phyloP scores from a whole-genome alignment of 2,113 vertebrate species.

The Turnix velox region DNA sequence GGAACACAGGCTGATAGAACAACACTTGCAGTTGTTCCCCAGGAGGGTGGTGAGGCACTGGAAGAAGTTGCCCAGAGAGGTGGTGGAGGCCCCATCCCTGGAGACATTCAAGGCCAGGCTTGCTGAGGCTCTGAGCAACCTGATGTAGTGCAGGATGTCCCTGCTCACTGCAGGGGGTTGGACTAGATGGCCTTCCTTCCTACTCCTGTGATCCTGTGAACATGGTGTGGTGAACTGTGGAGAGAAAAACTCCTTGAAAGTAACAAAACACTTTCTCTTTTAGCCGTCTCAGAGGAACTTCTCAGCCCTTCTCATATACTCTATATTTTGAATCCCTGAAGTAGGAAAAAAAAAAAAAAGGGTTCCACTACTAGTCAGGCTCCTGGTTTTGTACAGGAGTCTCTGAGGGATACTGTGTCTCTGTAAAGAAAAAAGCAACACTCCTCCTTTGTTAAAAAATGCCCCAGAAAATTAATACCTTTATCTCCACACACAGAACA shows the following conservation, averaged over 20 bases:
- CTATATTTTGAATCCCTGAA: background rate
- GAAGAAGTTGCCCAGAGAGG: too few species aligned
- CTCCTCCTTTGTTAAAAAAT: background rate
- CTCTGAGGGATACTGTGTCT: background rate
- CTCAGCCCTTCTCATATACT: background rate
- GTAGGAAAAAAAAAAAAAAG: background rate
- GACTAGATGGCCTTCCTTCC: too few species aligned
- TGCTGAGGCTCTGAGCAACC: too few species aligned
- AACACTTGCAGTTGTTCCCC: background rate
- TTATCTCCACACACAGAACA: background rate
- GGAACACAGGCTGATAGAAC: background rate
- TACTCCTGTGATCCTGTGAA: too few species aligned
- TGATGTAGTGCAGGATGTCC: too few species aligned
- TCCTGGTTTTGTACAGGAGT: background rate
- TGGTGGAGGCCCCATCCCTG: too few species aligned
- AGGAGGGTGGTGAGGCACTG: too few species aligned
- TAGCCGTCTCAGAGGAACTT: background rate
- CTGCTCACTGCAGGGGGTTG: too few species aligned
- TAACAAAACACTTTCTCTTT: background rate
- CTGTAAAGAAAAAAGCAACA: background rate
- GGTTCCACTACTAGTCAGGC: background rate
- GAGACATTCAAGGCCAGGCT: too few species aligned
- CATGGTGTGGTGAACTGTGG: background rate
- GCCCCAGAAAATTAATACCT: constrained; percentile 10
- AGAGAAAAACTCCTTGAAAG: background rate